phyloP scores from a whole-genome alignment of 1,140 invertebrate species.

The Aporrectodea caliginosa region DNA sequence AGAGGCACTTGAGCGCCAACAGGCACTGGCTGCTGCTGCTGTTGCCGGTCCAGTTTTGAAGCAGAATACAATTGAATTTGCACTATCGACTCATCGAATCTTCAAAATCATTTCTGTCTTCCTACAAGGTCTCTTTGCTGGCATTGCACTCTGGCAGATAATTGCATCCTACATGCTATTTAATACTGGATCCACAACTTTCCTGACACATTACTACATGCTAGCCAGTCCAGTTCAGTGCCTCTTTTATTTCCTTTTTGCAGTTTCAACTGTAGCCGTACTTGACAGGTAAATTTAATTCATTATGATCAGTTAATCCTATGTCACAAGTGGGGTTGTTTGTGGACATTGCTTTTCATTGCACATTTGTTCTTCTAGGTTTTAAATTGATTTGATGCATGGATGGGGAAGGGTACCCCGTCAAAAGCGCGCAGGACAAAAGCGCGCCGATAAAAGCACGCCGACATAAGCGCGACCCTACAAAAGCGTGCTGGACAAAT shows the following conservation, averaged over 20 bases:
- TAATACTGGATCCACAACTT: not conserved
- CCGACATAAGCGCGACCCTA: too few relatives aligned
- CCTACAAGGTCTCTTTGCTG: slow-evolving; percentile 18
- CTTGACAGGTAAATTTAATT: slow-evolving; percentile 14
- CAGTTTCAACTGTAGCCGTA: slow-evolving; percentile 6
- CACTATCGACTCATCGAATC: not conserved
- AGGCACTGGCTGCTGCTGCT: not conserved
- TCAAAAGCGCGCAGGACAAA: too few relatives aligned
- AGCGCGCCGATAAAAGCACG: too few relatives aligned
- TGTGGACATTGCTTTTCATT: too few relatives aligned
- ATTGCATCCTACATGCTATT: slow-evolving; percentile 5
- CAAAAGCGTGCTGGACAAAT: too few relatives aligned
- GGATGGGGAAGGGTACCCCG: too few relatives aligned
- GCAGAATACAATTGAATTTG: not conserved
- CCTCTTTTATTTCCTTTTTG: slow-evolving; percentile 20
- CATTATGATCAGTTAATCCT: not conserved
- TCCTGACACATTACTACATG: slow-evolving; percentile 4
- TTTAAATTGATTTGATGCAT: too few relatives aligned
- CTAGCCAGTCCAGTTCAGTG: slow-evolving; percentile 17
- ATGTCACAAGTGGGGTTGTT: too few relatives aligned
- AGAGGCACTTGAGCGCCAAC: not conserved
- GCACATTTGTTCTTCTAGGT: too few relatives aligned
- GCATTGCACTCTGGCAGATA: slow-evolving; percentile 25
- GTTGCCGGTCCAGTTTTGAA: not conserved
- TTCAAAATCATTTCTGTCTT: slow-evolving; percentile 15